phyloP scores from a whole-genome alignment of 2,797 vertebrate species.

The Peromyscus aztecus region DNA sequence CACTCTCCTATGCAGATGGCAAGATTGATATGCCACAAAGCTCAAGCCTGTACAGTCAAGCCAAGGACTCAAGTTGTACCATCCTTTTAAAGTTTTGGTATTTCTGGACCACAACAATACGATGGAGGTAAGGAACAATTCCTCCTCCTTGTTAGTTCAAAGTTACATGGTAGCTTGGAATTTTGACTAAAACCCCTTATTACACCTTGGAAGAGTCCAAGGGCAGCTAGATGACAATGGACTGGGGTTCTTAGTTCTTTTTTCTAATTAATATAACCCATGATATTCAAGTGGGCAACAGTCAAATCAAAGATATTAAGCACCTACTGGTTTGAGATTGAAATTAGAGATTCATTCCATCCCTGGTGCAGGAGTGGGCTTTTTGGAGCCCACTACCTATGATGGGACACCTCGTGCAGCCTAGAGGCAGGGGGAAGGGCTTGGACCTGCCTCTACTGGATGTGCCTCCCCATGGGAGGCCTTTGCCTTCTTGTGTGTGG shows the following conservation, averaged over 20 bases:
- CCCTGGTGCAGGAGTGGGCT: too few species aligned
- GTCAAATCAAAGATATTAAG: conserved; percentile 83
- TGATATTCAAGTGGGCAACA: conserved; percentile 77
- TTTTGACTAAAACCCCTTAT: conserved; percentile 77
- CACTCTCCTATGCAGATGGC: conserved; percentile 62
- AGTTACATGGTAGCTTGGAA: conserved; percentile 74
- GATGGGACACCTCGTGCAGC: too few species aligned
- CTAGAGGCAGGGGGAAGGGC: too few species aligned
- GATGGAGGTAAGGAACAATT: conserved; percentile 60
- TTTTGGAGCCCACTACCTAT: too few species aligned
- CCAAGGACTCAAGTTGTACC: conserved; percentile 63
- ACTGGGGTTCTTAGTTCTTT: conserved; percentile 51
- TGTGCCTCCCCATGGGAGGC: too few species aligned
- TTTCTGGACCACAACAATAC: conserved; percentile 75
- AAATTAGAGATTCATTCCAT: conserved; percentile 2
- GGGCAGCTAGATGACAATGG: conserved; percentile 62
- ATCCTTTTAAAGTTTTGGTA: conserved; percentile 67
- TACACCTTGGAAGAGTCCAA: conserved; percentile 70
- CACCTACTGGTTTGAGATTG: conserved; percentile 83
- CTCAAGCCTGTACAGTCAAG: conserved; percentile 56
- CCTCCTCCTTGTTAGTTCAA: conserved; percentile 62
- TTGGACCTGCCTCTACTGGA: too few species aligned
- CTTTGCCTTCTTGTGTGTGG: too few species aligned
- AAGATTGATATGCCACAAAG: conserved; percentile 64
- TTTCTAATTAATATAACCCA: conserved; percentile 72